phyloP scores from a whole-genome alignment of 2,113 vertebrate species.

The Motacilla tschutschensis region DNA sequence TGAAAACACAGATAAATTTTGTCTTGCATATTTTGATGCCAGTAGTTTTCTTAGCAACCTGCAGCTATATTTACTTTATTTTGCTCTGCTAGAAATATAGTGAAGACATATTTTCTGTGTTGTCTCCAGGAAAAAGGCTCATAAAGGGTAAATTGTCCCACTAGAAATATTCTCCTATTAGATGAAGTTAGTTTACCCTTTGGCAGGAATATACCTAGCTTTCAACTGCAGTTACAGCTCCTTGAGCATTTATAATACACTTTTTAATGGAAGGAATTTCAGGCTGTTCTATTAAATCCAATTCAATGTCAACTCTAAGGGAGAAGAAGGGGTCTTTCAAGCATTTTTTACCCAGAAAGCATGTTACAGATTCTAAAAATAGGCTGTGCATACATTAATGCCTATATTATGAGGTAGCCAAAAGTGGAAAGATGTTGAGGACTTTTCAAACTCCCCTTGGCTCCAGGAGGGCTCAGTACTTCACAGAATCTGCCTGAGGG shows the following conservation, averaged over 20 bases:
- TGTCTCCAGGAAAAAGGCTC: neutral
- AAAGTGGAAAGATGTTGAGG: neutral
- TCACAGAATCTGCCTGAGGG: constrained; percentile 21
- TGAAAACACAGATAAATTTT: neutral
- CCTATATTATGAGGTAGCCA: neutral
- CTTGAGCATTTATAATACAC: constrained; percentile 53
- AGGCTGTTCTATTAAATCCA: constrained; percentile 55
- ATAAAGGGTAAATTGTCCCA: constrained; percentile 32
- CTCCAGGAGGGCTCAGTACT: constrained; percentile 10
- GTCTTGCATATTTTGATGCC: neutral
- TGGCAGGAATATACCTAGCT: constrained; percentile 33
- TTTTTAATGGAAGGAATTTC: constrained; percentile 62
- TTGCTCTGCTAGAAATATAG: neutral
- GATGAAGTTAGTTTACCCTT: constrained; percentile 23
- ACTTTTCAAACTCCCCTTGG: neutral
- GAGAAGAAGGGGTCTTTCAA: constrained; percentile 29
- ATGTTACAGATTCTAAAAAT: constrained; percentile 34
- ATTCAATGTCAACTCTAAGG: constrained; percentile 4
- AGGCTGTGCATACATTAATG: constrained; percentile 39
- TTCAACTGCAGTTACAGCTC: constrained; percentile 39
- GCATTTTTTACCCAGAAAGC: neutral
- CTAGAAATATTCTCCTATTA: neutral
- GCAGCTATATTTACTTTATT: neutral
- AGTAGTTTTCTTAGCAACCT: neutral
- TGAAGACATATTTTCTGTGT: neutral